These are phyloP conservation scores for Antigone vipio DNA, from an alignment of 2,113 vertebrate genomes.

Conservation along the genomic window DNA sequence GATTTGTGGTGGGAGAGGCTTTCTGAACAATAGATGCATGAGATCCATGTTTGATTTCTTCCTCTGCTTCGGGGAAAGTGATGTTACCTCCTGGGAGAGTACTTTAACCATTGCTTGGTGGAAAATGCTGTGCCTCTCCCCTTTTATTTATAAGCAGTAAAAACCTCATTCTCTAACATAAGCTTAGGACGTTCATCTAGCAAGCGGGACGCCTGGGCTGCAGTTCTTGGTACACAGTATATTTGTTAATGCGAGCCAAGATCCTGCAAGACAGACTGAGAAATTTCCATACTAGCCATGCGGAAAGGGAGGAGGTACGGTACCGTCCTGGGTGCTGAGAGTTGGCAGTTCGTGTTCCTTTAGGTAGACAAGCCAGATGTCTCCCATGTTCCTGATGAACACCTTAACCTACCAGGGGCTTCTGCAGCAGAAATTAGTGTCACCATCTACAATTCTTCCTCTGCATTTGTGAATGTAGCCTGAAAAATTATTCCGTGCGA, in stretches of 20 bases:
- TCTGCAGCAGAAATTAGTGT: not conserved
- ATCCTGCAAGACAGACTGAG: not conserved
- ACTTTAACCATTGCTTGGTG: not conserved
- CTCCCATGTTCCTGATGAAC: not conserved
- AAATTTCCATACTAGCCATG: not conserved
- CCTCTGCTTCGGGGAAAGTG: not conserved
- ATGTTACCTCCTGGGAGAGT: not conserved
- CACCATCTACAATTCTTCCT: not conserved
- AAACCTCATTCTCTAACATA: not conserved
- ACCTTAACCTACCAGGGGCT: not conserved
- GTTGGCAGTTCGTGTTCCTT: not conserved
- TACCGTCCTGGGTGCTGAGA: not conserved
- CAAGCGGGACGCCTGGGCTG: not conserved
- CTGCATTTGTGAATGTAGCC: not conserved
- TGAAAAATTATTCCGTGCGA: not conserved
- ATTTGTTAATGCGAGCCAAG: not conserved
- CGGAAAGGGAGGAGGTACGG: rapidly evolving
- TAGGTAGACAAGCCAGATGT: not conserved
- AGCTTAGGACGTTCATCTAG: not conserved
- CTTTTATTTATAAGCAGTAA: not conserved
- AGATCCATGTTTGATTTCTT: not conserved
- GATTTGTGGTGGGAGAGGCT: not conserved
- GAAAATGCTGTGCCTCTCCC: not conserved
- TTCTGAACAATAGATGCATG: not conserved
- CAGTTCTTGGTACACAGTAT: not conserved